Evolutionary conservation across 2,888 invertebrate genomes (phyloP), one percentile per base, ranked within the genome.

Genomic region (Spodoptera picta): DNA sequence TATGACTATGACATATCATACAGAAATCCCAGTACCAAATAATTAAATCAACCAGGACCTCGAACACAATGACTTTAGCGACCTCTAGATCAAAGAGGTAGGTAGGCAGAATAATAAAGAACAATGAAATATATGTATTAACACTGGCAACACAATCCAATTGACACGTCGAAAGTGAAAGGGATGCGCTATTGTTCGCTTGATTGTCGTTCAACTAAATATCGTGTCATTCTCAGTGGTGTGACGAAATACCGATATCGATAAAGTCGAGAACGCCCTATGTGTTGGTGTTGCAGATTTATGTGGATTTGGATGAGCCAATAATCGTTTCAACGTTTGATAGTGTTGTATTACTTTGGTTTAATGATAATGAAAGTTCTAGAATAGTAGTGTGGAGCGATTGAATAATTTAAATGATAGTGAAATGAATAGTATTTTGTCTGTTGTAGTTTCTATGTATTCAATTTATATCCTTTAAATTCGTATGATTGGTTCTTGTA

Each of bases 131-230:
- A 73, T 74, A 69, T 68, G 71, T 74, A 77, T 75, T 73, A 73
- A 79, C 73, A 77, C 61, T 50, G 51, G 60, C 75, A 62, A 81
- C 81, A 88, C 83, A 83, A 84, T 81, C 85, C 89, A 90, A 91
- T 92, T 89, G 90, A 91, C 90, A 91, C 88, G 80, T 72, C 79
- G 82, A 89, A 90, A 92, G 93, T 93, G 93, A 93, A 93, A 92
- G 93, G 93, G 92, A 91, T 92, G 91, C 83, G 60, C 71, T 78
- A 87, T 88, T 87, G 90, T 88, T 80, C 75, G 73, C 64, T 76
- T 82, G 88, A 86, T 86, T 88, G 89, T 90, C 89, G 86, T 84
- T 86, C 83, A 75, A 69, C 77, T 83, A 91, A 93, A 93, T 90
- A 93, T 92, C 92, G 88, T 90, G 92, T 92, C 90, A 91, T 91